A percentile compares a stretch with the other conserved stretches of the same genome.
Evolutionary conservation across 2,113 vertebrate genomes (phyloP).

Genomic region (Scopus umbretta): DNA sequence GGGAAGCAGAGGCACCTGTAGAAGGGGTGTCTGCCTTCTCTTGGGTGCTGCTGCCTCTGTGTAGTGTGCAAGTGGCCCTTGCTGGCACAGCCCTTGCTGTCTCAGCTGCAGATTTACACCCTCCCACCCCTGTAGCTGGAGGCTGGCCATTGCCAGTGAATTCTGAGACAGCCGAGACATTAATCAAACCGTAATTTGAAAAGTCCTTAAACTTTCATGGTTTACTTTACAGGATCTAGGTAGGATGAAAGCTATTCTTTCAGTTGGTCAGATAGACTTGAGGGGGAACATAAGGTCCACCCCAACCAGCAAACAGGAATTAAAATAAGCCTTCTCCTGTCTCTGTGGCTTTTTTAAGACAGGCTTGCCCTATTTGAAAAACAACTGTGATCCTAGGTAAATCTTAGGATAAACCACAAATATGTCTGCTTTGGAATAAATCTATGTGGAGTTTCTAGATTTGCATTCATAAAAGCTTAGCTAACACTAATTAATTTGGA

Average conservation of each 20-base stretch:
- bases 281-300: not conserved
- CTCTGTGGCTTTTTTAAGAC: not conserved
- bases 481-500: slow-evolving; percentile 31
- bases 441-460: slow-evolving; percentile 6
- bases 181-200: not conserved
- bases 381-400: slow-evolving; percentile 24
- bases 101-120: not conserved
- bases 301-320: not conserved
- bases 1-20: not conserved
- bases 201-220: not conserved
- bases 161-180: not conserved
- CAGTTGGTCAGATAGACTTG: not conserved
- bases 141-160: not conserved
- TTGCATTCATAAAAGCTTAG: slow-evolving; percentile 27
- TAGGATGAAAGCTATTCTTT: not conserved
- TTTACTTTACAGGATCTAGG: not conserved
- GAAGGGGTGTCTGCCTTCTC: not conserved
- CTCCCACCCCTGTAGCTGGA: not conserved
- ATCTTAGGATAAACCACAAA: slow-evolving; percentile 42
- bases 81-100: not conserved
- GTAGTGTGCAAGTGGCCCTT: not conserved
- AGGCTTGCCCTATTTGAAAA: slow-evolving; percentile 24
- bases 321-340: slow-evolving; percentile 12
- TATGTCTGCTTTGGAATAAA: slow-evolving; percentile 38
- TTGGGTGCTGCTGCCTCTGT: not conserved